Conservation (phyloP, 2,888 invertebrate species). For the Bugulina stolonifera region DNA sequence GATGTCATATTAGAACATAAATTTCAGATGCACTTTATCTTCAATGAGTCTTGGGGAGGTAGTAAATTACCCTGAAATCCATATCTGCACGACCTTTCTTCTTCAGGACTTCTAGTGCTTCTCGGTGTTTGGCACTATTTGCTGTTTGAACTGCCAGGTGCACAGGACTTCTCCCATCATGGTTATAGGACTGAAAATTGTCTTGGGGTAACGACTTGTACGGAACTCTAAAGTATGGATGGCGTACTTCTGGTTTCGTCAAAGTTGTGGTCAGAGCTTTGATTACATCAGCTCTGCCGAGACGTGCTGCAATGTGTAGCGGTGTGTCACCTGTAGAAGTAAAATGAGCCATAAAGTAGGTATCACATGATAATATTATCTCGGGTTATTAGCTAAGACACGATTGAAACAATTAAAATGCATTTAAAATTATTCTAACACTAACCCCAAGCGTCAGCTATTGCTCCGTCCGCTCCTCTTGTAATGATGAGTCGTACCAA, state of each 20-base stretch:
- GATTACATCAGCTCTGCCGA: background rate
- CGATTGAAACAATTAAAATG: too few species aligned
- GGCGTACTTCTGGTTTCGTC: background rate
- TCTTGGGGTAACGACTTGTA: conserved; percentile 18
- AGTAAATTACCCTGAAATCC: conserved; percentile 3
- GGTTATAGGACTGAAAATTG: conserved; percentile 24
- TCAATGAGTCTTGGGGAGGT: too few species aligned
- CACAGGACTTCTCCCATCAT: conserved; percentile 13
- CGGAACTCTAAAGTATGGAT: conserved; percentile 17
- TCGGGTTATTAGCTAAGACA: too few species aligned
- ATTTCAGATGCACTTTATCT: background rate
- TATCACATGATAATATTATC: too few species aligned
- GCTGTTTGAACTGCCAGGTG: conserved; percentile 12
- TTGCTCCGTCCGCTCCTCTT: background rate
- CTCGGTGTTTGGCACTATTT: background rate
- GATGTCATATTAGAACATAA: background rate
- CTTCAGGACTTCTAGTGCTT: background rate
- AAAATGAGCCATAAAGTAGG: too few species aligned
- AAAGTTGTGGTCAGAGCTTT: conserved; percentile 10
- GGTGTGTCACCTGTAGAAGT: conserved; percentile 3
- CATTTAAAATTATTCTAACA: too few species aligned
- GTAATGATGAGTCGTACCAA: background rate
- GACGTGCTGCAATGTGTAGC: background rate
- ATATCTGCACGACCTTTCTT: background rate
- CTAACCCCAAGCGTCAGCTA: conserved; percentile 13